A percentile compares a stretch with the other conserved stretches of the same genome.
These are phyloP conservation scores for Enteromius trimaculatus DNA, from an alignment of 2,797 vertebrate genomes.

Conservation along the genomic window DNA sequence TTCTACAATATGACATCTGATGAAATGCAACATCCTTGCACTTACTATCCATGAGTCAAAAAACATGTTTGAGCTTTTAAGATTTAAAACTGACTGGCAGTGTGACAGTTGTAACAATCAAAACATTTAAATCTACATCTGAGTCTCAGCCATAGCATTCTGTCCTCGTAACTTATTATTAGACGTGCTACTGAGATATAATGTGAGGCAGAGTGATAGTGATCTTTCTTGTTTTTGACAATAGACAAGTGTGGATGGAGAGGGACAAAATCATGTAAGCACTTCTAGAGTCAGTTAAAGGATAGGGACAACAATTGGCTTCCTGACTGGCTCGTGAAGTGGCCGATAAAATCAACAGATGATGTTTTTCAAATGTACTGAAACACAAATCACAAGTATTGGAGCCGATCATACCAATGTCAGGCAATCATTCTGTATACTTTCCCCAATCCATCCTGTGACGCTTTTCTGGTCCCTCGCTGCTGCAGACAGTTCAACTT, in stretches of 20 bases:
- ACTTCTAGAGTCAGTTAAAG: slow-evolving; percentile 46
- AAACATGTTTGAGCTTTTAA: slow-evolving; percentile 45
- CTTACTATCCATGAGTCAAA: slow-evolving; percentile 33
- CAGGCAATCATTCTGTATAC: slow-evolving; percentile 99
- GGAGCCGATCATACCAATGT: slow-evolving; percentile 99
- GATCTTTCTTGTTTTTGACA: slow-evolving; percentile 32
- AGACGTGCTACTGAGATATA: slow-evolving; percentile 25
- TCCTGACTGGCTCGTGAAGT: slow-evolving; percentile 75
- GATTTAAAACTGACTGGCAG: slow-evolving; percentile 62
- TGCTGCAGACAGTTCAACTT: slow-evolving; percentile 99
- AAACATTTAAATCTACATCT: slow-evolving; percentile 34
- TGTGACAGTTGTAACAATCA: slow-evolving; percentile 47
- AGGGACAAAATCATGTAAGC: slow-evolving; percentile 38
- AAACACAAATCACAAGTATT: slow-evolving; percentile 99
- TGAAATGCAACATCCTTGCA: slow-evolving; percentile 41
- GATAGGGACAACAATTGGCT: slow-evolving; percentile 27
- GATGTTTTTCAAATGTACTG: slow-evolving; percentile 76
- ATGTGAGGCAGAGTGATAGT: slow-evolving; percentile 47
- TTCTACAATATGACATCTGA: slow-evolving; percentile 27
- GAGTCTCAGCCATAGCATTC: slow-evolving; percentile 48
- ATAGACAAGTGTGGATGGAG: slow-evolving; percentile 40
- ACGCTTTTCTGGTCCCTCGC: slow-evolving; percentile 99
- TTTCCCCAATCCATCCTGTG: slow-evolving; percentile 99
- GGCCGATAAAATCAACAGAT: slow-evolving; percentile 85
- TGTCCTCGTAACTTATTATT: slow-evolving; percentile 41